Evolutionary conservation across 1,140 invertebrate genomes (phyloP).

Genomic region (Stratiolaelaps scimitus): DNA sequence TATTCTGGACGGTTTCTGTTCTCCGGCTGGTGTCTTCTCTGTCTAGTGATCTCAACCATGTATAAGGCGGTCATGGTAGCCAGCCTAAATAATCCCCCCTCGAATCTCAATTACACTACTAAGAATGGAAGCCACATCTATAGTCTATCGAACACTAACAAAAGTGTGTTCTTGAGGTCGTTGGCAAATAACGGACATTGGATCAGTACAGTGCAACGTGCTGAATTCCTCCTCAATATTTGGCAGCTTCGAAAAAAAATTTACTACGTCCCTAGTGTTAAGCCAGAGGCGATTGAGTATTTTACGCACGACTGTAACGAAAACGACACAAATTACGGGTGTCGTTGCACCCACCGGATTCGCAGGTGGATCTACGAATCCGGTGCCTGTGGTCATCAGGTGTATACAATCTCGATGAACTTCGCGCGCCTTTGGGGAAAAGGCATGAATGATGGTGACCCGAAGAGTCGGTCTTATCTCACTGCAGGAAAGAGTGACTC

Average conservation of each 20-base stretch:
- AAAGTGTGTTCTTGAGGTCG: background rate
- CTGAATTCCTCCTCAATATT: background rate
- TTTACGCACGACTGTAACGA: background rate
- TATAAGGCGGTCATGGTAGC: slow-evolving; percentile 14
- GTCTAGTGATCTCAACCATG: slow-evolving; percentile 8
- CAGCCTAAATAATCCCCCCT: background rate
- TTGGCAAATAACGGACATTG: background rate
- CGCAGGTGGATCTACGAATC: background rate
- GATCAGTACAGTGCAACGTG: background rate
- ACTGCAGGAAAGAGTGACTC: too few species aligned
- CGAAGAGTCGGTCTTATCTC: too few species aligned
- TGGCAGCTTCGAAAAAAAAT: background rate
- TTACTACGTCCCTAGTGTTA: background rate
- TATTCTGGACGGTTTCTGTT: background rate
- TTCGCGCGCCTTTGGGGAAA: background rate
- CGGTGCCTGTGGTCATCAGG: background rate
- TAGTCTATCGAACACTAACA: background rate
- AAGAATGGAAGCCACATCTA: background rate
- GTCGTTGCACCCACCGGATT: background rate
- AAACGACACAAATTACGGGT: slow-evolving; percentile 10
- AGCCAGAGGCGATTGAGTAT: background rate
- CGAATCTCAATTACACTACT: background rate
- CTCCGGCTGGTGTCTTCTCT: slow-evolving; percentile 5
- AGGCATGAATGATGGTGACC: too few species aligned
- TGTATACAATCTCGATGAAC: background rate